A percentile compares a stretch with the other conserved stretches of the same genome.
These are phyloP conservation scores for Agrilus planipennis DNA, from an alignment of 1,140 invertebrate genomes.

Conservation along the genomic window DNA sequence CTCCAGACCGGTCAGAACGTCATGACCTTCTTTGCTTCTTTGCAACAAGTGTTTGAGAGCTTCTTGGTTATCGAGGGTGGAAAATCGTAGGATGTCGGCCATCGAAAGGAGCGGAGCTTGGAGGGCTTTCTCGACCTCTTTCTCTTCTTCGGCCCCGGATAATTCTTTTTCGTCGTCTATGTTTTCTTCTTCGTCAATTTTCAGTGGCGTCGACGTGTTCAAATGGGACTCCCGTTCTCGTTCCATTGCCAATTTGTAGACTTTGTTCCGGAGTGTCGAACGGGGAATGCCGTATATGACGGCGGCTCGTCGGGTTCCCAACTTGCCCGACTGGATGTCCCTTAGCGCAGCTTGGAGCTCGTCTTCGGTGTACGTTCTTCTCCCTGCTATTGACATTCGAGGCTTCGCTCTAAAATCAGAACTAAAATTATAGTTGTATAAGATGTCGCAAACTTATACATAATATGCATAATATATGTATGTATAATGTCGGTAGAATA, in stretches of 20 bases:
- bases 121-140: constrained; percentile 47
- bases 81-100: constrained; percentile 48
- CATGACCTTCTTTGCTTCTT: constrained; percentile 34
- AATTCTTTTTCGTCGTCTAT: constrained; percentile 44
- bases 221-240: constrained; percentile 48
- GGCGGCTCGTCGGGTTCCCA: constrained; percentile 83
- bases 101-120: constrained; percentile 44
- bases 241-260: constrained; percentile 74
- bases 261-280: constrained; percentile 89
- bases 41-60: constrained; percentile 45
- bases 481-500: too few species aligned
- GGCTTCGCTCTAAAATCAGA: constrained; percentile 47
- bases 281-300: constrained; percentile 91
- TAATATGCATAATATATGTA: too few species aligned
- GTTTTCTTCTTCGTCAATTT: constrained; percentile 31
- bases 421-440: constrained; percentile 30
- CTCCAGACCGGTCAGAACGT: constrained; percentile 39
- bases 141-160: constrained; percentile 52
- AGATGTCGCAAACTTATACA: too few species aligned
- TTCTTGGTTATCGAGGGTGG: constrained; percentile 42
- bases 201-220: constrained; percentile 33
- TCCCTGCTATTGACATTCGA: constrained; percentile 43
- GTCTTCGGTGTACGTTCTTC: constrained; percentile 80
- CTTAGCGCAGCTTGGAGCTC: constrained; percentile 79
- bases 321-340: constrained; percentile 83